Percentiles rank a stretch among this genome's conserved stretches.
phyloP scores from a whole-genome alignment of 2,113 vertebrate genomes.

The Okapia johnstoni region DNA sequence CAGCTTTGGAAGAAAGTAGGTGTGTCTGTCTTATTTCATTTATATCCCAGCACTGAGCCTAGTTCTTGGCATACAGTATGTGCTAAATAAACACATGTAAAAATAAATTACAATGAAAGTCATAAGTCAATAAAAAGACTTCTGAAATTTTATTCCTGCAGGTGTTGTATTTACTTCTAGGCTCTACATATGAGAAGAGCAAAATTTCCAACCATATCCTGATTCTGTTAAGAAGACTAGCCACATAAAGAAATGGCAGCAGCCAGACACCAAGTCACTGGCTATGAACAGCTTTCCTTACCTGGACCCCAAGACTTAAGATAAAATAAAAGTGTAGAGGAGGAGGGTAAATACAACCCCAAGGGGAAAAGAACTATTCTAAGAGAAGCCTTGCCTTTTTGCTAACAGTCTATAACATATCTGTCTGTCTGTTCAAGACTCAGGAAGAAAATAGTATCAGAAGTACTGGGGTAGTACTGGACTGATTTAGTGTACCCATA shows the following conservation, averaged over 20 bases:
- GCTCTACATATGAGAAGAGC: background rate
- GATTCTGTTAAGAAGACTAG: background rate
- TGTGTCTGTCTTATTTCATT: background rate
- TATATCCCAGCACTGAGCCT: background rate
- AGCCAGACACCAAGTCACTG: background rate
- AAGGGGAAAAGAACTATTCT: background rate
- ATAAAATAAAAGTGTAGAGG: background rate
- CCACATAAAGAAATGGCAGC: background rate
- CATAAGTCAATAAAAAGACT: background rate
- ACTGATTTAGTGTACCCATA: background rate
- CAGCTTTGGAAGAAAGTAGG: background rate
- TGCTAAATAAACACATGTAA: background rate
- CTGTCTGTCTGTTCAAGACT: background rate
- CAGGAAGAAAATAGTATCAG: background rate
- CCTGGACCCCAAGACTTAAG: background rate
- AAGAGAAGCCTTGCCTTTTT: background rate
- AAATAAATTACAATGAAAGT: background rate
- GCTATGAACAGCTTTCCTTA: background rate
- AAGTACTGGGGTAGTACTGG: background rate
- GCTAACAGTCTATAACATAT: background rate
- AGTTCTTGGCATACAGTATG: background rate
- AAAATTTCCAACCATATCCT: background rate
- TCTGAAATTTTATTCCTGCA: background rate
- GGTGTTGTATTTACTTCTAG: background rate
- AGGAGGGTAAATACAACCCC: background rate